Percentiles rank a stretch among this genome's conserved stretches.
Conservation (phyloP, 2,797 vertebrate genomes). For the Cynodonichthys magdalenae region DNA sequence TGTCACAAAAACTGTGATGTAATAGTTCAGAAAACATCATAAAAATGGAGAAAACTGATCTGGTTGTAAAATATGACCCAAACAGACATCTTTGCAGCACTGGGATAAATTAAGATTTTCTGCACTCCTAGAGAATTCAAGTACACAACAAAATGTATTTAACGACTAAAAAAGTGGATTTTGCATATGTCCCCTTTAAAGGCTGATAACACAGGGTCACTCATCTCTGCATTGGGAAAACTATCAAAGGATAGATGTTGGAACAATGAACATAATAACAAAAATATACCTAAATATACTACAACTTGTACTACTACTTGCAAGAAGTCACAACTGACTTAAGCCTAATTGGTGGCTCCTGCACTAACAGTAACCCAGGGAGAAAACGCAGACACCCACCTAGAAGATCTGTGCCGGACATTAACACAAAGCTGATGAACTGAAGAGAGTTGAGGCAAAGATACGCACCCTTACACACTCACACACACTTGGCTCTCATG, state of each 20-base stretch:
- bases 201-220: slow-evolving; percentile 7
- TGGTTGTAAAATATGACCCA: no score
- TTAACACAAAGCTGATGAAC: slow-evolving; percentile 33
- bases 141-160: no score
- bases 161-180: no score
- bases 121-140: no score
- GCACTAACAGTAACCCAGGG: slow-evolving; percentile 17
- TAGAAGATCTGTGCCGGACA: slow-evolving; percentile 15
- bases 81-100: no score
- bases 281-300: neutral
- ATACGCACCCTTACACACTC: slow-evolving; percentile 13
- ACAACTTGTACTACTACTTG: slow-evolving; percentile 15
- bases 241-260: slow-evolving; percentile 30
- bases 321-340: slow-evolving; percentile 42
- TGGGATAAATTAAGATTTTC: no score
- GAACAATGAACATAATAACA: slow-evolving; percentile 12
- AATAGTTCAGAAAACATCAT: no score
- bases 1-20: no score
- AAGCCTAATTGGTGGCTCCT: slow-evolving; percentile 8
- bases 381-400: slow-evolving; percentile 21
- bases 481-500: slow-evolving; percentile 33
- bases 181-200: no score
- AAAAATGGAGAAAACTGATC: no score
- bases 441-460: slow-evolving; percentile 10
- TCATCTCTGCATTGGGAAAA: slow-evolving; percentile 2